Evolutionary conservation across 92 coral and sea anemone species (phyloP), one percentile per base, ranked within the genome.

Genomic region (Porites cylindrica): DNA sequence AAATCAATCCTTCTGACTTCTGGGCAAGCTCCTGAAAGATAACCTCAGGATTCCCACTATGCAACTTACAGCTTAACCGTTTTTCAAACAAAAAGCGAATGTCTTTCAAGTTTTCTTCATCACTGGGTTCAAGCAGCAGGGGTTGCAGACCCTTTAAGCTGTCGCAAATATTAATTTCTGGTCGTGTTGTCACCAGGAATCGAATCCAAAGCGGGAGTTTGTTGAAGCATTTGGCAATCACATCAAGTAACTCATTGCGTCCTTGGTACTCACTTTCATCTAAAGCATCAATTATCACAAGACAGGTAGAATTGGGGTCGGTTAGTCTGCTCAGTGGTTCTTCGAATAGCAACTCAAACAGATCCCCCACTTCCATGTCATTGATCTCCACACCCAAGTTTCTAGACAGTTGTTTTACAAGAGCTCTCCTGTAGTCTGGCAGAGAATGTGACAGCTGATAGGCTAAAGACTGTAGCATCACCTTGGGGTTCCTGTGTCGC

Each of bases 401-500:
- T 63, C 71, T 74, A 1, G 78, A 74, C 53, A 90, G 81, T 74
- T 82, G 70, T 72, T 86, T 83, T 21, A 86, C 73, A n/a, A 90
- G 84, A 66, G 80, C 82, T 38, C 58, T 50, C 54, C 70, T 71
- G 89, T 86, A 90, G 9, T 84, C 87, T 12, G 86, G 65, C 43
- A 90, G 51, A 76, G 32, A 62, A 66, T 90, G 82, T 47, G 78
- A 67, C 5, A 90, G 78, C 20, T 86, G 90, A 23, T 78, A 73
- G 56, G 91, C 93, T 63, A 90, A 70, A 21, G 93, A 90, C 62
- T 90, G 91, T 12, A 90, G 80, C 53, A 90, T 73, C 63, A 86
- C 80, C 51, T 75, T 87, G 66, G 91, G 88, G 51, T 79, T 83
- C 67, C 82, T 86, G n/a, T 81, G 85, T 52, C 84, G 86, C 1